Evolutionary conservation across 2,888 invertebrate genomes (phyloP).

Genomic region (Agrochola litura): DNA sequence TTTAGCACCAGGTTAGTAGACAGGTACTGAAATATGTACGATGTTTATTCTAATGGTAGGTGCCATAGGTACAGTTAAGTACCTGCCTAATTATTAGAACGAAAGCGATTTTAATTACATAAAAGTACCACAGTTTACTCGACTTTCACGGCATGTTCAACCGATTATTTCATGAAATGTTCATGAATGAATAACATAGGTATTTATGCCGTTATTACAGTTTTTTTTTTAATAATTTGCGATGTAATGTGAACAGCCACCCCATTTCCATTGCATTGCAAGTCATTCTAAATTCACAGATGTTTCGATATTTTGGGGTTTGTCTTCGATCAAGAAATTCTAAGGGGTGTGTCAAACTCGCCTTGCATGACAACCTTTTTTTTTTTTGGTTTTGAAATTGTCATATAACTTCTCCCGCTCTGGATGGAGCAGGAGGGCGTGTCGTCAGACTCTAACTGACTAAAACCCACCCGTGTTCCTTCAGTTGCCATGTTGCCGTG

Average conservation of each 20-base stretch:
- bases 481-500: too few relatives aligned
- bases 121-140: background rate
- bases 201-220: background rate
- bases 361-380: too few relatives aligned
- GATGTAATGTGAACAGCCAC: background rate
- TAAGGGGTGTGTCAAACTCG: background rate
- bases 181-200: background rate
- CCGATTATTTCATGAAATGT: background rate
- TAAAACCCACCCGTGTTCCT: too few relatives aligned
- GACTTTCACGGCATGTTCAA: background rate
- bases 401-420: too few relatives aligned
- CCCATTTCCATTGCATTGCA: background rate
- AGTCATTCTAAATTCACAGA: background rate
- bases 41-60: background rate
- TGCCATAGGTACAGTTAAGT: background rate
- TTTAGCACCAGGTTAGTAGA: too few relatives aligned
- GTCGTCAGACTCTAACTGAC: too few relatives aligned
- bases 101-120: background rate
- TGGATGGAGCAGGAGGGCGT: too few relatives aligned
- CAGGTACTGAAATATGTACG: background rate
- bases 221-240: background rate
- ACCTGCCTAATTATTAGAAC: background rate
- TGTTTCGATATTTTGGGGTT: background rate
- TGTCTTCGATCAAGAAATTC: background rate
- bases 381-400: too few relatives aligned